Evolutionary conservation across 2,113 vertebrate genomes (phyloP).

Genomic region (Hippolais icterina): DNA sequence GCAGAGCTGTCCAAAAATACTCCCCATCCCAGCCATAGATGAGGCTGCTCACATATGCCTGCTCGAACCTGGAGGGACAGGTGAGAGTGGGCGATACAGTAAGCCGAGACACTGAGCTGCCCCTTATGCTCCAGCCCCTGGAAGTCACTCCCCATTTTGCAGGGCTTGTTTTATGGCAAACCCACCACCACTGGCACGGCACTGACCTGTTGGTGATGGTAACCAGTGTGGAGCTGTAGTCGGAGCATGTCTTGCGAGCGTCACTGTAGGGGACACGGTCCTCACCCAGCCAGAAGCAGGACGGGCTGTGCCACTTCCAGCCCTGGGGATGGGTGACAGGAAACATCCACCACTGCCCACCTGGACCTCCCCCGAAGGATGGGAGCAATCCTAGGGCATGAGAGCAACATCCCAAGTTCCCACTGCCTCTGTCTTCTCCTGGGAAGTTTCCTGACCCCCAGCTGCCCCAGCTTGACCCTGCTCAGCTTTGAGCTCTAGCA

Average conservation of each 20-base stretch:
- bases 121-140: accelerated
- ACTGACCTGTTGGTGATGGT: conserved; percentile 88
- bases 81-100: accelerated
- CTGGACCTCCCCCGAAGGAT: background rate
- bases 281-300: conserved; percentile 92
- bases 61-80: conserved; percentile 84
- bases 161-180: background rate
- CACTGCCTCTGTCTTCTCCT: background rate
- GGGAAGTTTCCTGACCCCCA: background rate
- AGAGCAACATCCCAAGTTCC: background rate
- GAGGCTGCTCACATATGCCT: conserved; percentile 92
- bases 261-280: conserved; percentile 82
- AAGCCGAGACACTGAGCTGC: accelerated
- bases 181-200: accelerated
- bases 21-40: conserved; percentile 85
- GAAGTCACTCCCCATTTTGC: background rate
- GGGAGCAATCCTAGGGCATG: accelerated
- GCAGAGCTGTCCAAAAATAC: conserved; percentile 89
- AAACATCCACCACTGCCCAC: background rate
- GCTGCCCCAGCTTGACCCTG: accelerated
- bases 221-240: conserved; percentile 79
- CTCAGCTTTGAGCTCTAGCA: background rate
- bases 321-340: conserved; percentile 72
- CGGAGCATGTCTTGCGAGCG: conserved; percentile 82
- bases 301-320: conserved; percentile 96